These are phyloP conservation scores for Gymnocypris eckloni DNA, from an alignment of 2,797 vertebrate genomes.

Conservation along the genomic window DNA sequence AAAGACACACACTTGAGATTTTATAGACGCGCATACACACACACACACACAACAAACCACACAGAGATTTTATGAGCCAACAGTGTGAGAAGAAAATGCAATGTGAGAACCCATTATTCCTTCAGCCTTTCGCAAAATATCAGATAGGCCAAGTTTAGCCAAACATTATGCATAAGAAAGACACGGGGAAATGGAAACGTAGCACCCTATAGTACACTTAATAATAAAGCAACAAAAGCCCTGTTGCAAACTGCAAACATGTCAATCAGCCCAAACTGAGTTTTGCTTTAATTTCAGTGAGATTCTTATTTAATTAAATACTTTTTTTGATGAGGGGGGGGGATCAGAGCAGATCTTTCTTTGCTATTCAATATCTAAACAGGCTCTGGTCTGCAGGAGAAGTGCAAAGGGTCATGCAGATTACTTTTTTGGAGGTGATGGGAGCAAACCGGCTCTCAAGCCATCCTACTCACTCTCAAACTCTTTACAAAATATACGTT, in stretches of 20 bases:
- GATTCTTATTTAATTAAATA: constrained; percentile 14
- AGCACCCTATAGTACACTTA: not conserved
- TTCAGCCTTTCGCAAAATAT: not conserved
- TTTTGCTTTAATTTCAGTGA: not conserved
- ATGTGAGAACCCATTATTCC: constrained; percentile 23
- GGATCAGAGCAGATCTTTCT: not conserved
- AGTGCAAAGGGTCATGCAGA: not conserved
- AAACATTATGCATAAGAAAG: not conserved
- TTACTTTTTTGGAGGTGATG: not conserved
- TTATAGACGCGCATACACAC: constrained; percentile 28
- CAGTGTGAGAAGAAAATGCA: constrained; percentile 25
- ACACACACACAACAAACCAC: not conserved
- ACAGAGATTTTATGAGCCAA: constrained; percentile 19
- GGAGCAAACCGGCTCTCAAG: not conserved
- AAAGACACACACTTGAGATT: constrained; percentile 55
- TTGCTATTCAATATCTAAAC: constrained; percentile 33
- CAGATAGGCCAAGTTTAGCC: not conserved
- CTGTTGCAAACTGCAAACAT: not conserved
- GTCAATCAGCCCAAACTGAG: not conserved
- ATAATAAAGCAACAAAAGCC: not conserved
- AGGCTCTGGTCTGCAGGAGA: not conserved
- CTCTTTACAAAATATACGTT: not conserved
- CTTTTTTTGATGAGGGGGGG: constrained; percentile 25
- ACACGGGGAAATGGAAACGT: constrained; percentile 8
- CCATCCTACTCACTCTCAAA: not conserved